Conservation (phyloP, 1,140 invertebrate species). For the Tenebrio molitor region DNA sequence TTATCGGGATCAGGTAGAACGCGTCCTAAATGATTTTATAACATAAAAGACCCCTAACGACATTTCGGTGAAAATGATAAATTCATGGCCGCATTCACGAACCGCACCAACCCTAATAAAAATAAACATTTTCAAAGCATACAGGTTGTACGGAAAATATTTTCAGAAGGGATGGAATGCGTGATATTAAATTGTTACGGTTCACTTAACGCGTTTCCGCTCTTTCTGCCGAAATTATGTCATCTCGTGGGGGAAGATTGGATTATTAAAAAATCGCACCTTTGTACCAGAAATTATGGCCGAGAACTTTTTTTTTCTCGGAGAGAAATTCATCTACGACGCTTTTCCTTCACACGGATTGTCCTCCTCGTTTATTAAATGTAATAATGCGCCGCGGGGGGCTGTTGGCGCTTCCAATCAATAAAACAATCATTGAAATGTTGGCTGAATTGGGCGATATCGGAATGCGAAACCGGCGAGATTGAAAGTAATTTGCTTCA, state of each 20-base stretch:
- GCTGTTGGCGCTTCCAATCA: neutral
- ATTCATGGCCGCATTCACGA: neutral
- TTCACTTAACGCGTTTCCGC: neutral
- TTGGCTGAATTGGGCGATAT: neutral
- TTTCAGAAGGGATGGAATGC: constrained; percentile 4
- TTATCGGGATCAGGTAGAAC: too few species aligned
- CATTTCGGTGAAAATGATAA: neutral
- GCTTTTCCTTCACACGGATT: too few species aligned
- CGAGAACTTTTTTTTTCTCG: too few species aligned
- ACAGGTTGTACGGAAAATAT: constrained; percentile 4
- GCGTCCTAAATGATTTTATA: too few species aligned
- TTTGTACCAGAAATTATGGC: too few species aligned
- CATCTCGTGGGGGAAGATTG: neutral
- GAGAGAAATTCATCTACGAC: too few species aligned
- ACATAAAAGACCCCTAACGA: too few species aligned
- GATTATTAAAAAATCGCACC: too few species aligned
- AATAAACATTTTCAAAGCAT: constrained; percentile 8
- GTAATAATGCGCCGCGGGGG: too few species aligned
- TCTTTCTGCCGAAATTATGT: neutral
- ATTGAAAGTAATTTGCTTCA: constrained; percentile 7
- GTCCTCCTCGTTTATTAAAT: too few species aligned
- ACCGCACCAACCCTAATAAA: neutral
- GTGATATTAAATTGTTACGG: constrained; percentile 5
- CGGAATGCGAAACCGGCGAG: neutral
- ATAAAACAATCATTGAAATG: neutral